Base-by-base conservation (phyloP, 2,797 vertebrate species). In the Spinibarbus caldwelli region DNA sequence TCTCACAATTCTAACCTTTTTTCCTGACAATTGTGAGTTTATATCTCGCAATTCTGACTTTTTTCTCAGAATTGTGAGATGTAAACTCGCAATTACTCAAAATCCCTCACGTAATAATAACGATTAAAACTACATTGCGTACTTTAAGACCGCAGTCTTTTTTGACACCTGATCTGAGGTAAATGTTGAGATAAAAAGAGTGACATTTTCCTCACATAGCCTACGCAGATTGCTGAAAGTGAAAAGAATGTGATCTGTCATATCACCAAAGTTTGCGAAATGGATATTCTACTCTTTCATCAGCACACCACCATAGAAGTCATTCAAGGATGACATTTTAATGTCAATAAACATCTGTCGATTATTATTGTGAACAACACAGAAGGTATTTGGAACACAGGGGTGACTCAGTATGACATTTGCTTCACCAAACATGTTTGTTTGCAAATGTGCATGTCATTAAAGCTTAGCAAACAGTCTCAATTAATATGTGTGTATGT, bases 301-400 rank as follows among this genome's bases (percentile, higher is more conserved):
- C 31, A 10, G 38, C 59, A 34, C 9, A 31, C 26, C 41, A 26
- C 29, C 43, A 34, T 36, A 9, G 7, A 80, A 67, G 11, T 80
- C 36, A 71, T 83, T 62, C 29, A 36, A 43, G 43, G 54, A 19
- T 75, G 81, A 83, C 70, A 64, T 83, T 83, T 75, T n/a, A 66
- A 62, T 64, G 29, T 43, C 54, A 62, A 29, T 62, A 75, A 38
- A 64, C 29, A 19, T 83, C 45, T 49, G 31, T 49, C 23, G 4
- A 43, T 36, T 75, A 49, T 49, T 64, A 49, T 45, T 83, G n/a
- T 62, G 52, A 47, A 36, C n/a, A 73, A 73, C 47, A 45, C 70
- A 36, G 29, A 47, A 62, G 41, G 70, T 64, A 10, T 64, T 82
- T 66, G 43, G 34, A 72, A 62, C 52, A 73, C 36, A 36, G 14